Evolutionary conservation across 2,113 vertebrate genomes (phyloP).

Genomic region (Zapus hudsonius): DNA sequence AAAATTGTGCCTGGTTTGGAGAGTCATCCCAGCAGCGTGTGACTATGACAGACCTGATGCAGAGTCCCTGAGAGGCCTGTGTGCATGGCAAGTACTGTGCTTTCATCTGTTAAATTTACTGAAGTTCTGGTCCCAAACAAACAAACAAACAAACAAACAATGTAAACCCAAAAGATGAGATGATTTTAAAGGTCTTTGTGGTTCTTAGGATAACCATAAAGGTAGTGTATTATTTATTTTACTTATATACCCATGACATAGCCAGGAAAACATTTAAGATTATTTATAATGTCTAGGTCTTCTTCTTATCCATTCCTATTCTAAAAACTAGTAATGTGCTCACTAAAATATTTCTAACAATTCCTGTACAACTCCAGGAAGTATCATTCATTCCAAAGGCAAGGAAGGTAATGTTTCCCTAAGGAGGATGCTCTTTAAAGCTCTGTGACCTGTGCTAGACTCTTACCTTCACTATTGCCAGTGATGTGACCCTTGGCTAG

Average conservation of each 20-base stretch:
- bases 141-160: too few relatives aligned
- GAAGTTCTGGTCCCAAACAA: neutral
- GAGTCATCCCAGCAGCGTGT: too few relatives aligned
- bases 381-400: neutral
- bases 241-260: neutral
- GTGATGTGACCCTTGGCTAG: neutral
- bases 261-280: conserved; percentile 5
- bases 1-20: too few relatives aligned
- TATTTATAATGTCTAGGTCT: neutral
- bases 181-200: conserved; percentile 14
- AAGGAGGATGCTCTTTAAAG: neutral
- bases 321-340: neutral
- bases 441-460: neutral
- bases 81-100: neutral
- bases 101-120: neutral
- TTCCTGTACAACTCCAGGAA: neutral
- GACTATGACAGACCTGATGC: too few relatives aligned
- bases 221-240: neutral
- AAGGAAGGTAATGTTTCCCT: neutral
- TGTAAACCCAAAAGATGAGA: neutral
- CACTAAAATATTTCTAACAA: neutral
- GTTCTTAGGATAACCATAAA: neutral
- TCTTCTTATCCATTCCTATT: neutral
- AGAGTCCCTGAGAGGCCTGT: neutral
- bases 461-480: conserved; percentile 10